Conservation (phyloP, 2,888 invertebrate species). For the Cerastis rubricosa region DNA sequence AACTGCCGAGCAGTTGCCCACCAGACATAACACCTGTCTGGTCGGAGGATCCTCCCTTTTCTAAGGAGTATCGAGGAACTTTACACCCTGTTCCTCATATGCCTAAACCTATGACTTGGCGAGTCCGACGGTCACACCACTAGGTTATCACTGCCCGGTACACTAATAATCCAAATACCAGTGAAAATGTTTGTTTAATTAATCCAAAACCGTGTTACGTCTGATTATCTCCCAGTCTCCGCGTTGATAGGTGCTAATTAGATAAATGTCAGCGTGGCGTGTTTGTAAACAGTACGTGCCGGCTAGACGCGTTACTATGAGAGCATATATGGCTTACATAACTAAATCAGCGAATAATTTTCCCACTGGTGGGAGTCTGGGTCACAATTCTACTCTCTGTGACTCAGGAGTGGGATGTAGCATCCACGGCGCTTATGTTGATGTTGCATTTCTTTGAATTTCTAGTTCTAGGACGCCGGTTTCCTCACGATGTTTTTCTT, state of each 20-base stretch:
- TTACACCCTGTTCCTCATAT: too few species aligned
- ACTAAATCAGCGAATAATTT: not conserved
- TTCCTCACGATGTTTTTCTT: not conserved
- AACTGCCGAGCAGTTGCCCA: too few species aligned
- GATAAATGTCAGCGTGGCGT: not conserved
- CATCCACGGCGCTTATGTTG: too few species aligned
- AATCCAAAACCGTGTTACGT: not conserved
- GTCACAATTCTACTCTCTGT: too few species aligned
- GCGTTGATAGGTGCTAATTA: constrained; percentile 15
- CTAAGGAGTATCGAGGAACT: too few species aligned
- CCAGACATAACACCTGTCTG: too few species aligned
- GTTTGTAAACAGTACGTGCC: constrained; percentile 18
- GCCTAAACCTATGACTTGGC: too few species aligned
- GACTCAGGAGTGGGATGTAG: too few species aligned
- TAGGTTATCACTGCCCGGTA: not conserved
- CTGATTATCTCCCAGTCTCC: too few species aligned
- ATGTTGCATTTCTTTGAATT: not conserved
- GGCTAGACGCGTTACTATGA: not conserved
- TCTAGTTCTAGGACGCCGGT: not conserved
- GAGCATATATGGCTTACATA: not conserved
- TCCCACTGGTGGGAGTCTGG: not conserved
- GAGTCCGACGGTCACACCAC: too few species aligned
- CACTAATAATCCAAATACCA: not conserved
- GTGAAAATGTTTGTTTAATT: constrained; percentile 11
- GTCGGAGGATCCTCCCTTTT: too few species aligned